Percentiles rank a stretch among this genome's conserved stretches.
phyloP scores from a whole-genome alignment of 2,888 invertebrate genomes.

The Rapana venosa region DNA sequence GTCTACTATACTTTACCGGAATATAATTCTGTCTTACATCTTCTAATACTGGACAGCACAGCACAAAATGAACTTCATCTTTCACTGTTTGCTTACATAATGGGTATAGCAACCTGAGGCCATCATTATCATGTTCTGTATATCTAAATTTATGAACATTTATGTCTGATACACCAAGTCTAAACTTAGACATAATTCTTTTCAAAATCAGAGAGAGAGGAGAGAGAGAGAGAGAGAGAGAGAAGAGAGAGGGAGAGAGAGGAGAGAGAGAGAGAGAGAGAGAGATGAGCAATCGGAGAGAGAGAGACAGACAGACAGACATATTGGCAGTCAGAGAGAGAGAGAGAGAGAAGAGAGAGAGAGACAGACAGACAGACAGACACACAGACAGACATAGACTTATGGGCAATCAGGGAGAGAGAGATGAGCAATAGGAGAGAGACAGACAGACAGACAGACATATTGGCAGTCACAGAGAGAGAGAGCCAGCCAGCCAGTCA shows the following conservation, averaged over 20 bases:
- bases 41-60: too few species aligned
- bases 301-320: background rate
- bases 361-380: background rate
- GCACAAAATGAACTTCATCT: too few species aligned
- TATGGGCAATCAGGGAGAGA: background rate
- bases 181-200: too few species aligned
- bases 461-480: too few species aligned
- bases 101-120: too few species aligned
- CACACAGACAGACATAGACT: constrained; percentile 6
- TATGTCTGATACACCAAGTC: too few species aligned
- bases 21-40: too few species aligned
- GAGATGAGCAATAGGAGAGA: background rate
- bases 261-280: background rate
- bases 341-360: background rate
- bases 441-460: background rate
- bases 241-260: background rate
- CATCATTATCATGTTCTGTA: too few species aligned
- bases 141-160: too few species aligned
- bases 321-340: background rate
- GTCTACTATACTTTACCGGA: too few species aligned
- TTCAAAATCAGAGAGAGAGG: background rate
- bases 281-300: background rate
- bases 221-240: background rate
- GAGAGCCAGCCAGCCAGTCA: too few species aligned
- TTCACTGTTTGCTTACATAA: too few species aligned